Percentiles rank a stretch among this genome's conserved stretches.
Conservation (phyloP, 2,888 invertebrate species). For the Epinotia nisella region DNA sequence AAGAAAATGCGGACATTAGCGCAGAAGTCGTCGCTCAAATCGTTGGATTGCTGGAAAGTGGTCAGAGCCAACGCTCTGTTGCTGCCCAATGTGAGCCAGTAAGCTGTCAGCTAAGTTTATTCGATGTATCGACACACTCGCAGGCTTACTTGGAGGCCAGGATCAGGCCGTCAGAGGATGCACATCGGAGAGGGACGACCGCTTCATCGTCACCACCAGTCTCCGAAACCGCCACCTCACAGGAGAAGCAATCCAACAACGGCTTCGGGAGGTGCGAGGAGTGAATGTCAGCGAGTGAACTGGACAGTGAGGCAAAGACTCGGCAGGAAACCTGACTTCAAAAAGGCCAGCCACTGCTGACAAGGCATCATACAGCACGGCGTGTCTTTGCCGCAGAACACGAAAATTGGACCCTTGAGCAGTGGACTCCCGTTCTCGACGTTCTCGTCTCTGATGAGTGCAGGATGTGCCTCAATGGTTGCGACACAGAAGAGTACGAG, state of each 20-base stretch:
- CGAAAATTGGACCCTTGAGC: too few species aligned
- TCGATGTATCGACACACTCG: not conserved
- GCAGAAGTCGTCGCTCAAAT: not conserved
- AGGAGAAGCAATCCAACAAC: not conserved
- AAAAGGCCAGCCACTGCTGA: conserved; percentile 1
- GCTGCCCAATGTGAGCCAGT: conserved; percentile 10
- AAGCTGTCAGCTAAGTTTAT: not conserved
- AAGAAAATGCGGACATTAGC: not conserved
- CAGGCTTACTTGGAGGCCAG: not conserved
- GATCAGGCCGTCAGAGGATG: not conserved
- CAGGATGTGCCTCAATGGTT: too few species aligned
- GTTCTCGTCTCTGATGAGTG: too few species aligned
- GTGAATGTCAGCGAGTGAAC: not conserved
- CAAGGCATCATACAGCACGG: too few species aligned
- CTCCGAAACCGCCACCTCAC: not conserved
- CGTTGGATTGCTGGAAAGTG: not conserved
- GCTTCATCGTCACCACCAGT: not conserved
- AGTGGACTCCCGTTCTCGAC: too few species aligned
- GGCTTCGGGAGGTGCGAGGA: conserved; percentile 2
- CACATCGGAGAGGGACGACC: conserved; percentile 3
- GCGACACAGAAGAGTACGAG: too few species aligned
- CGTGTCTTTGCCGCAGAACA: too few species aligned
- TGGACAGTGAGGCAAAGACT: conserved; percentile 7
- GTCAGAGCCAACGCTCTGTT: not conserved
- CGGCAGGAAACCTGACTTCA: not conserved